Percentiles rank a stretch among this genome's conserved stretches.
phyloP scores from a whole-genome alignment of 2,797 vertebrate species.

The Philypnodon macrostomus region DNA sequence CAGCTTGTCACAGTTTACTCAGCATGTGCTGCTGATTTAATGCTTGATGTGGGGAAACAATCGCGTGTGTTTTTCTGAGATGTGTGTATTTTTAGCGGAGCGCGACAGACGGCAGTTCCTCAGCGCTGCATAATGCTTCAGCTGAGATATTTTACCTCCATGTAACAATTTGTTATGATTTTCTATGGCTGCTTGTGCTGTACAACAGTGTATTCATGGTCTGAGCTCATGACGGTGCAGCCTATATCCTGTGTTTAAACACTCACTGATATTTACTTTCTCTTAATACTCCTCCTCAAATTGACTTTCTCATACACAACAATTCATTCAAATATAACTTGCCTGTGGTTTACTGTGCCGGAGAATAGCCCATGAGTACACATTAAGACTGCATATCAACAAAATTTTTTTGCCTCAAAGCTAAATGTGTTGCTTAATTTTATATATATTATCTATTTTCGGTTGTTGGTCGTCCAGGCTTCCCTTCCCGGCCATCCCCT shows the following conservation, averaged over 20 bases:
- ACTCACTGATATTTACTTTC: slow-evolving; percentile 44
- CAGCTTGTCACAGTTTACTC: slow-evolving; percentile 11
- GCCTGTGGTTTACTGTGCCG: slow-evolving; percentile 44
- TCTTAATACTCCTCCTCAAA: slow-evolving; percentile 32
- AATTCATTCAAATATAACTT: slow-evolving; percentile 56
- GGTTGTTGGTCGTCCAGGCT: slow-evolving; percentile 59
- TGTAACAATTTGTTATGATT: slow-evolving; percentile 51
- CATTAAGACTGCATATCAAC: slow-evolving; percentile 57
- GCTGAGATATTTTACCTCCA: slow-evolving; percentile 44
- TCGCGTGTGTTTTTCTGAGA: slow-evolving; percentile 32
- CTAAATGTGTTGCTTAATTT: slow-evolving; percentile 61
- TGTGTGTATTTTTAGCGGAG: slow-evolving; percentile 42
- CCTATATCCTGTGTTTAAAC: slow-evolving; percentile 51
- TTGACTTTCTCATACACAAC: slow-evolving; percentile 47
- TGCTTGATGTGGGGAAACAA: slow-evolving; percentile 30
- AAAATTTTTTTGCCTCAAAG: slow-evolving; percentile 59
- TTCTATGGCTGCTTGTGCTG: slow-evolving; percentile 29
- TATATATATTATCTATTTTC: slow-evolving; percentile 65
- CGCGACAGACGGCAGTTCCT: slow-evolving; percentile 42
- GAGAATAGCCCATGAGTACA: slow-evolving; percentile 64
- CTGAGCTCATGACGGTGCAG: slow-evolving; percentile 28
- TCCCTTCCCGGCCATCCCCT: slow-evolving; percentile 54
- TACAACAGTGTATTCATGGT: slow-evolving; percentile 45
- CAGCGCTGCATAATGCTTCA: slow-evolving; percentile 37
- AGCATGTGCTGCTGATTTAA: slow-evolving; percentile 33